Conservation (phyloP, 2,888 invertebrate genomes). For the Lypha dubia region DNA sequence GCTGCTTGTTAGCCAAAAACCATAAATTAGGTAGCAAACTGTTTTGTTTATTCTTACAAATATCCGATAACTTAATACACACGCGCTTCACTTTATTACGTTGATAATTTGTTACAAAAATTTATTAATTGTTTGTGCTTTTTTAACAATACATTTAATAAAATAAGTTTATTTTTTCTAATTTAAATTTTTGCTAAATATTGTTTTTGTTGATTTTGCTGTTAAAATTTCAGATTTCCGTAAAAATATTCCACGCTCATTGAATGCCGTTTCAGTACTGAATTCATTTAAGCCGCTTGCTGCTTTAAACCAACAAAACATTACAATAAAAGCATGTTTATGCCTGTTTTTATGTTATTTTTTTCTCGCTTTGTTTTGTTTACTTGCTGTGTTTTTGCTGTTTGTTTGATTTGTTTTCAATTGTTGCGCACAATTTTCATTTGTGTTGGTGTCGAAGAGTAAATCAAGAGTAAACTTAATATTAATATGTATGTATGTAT, state of each 20-base stretch:
- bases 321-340: conserved; percentile 48
- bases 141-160: too few relatives aligned
- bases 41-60: conserved; percentile 14
- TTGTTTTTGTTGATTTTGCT: conserved; percentile 19
- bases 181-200: background rate
- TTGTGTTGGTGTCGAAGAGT: conserved; percentile 22
- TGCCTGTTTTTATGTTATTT: conserved; percentile 19
- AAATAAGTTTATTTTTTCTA: background rate
- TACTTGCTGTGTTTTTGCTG: conserved; percentile 37
- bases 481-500: too few relatives aligned
- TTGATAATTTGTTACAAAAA: conserved; percentile 19
- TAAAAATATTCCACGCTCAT: conserved; percentile 76
- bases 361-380: conserved; percentile 30
- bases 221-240: conserved; percentile 59
- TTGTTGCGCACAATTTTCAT: conserved; percentile 19
- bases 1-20: conserved; percentile 21
- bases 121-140: background rate
- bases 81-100: conserved; percentile 18
- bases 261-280: conserved; percentile 82
- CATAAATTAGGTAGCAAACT: conserved; percentile 43
- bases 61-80: conserved; percentile 20
- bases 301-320: conserved; percentile 48
- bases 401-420: conserved; percentile 25
- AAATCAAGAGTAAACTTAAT: conserved; percentile 32
- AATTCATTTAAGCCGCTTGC: conserved; percentile 67